Evolutionary conservation across 1,140 invertebrate genomes (phyloP).

Genomic region (Euglossa dilemma): DNA sequence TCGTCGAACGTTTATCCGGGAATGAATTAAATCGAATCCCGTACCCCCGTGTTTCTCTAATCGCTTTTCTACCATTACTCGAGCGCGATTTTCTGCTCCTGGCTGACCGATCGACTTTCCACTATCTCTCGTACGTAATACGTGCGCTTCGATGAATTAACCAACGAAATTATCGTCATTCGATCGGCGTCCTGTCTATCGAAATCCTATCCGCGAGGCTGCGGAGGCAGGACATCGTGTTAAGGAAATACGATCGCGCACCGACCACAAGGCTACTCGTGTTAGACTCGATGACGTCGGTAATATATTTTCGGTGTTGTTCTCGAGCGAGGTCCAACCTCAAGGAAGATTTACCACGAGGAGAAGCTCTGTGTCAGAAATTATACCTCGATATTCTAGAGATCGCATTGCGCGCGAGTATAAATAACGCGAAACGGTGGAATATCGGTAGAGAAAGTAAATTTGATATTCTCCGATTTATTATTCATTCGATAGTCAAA

Average conservation of each 20-base stretch:
- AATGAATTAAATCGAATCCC: too few species aligned
- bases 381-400: slow-evolving; percentile 33
- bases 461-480: too few species aligned
- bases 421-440: not conserved
- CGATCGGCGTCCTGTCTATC: not conserved
- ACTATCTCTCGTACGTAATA: not conserved
- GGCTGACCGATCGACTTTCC: not conserved
- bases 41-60: too few species aligned
- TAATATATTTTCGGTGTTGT: slow-evolving; percentile 70
- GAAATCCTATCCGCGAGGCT: not conserved
- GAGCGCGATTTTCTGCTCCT: not conserved
- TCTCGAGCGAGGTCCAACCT: not conserved
- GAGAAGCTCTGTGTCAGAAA: slow-evolving; percentile 38
- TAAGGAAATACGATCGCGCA: slow-evolving; percentile 71
- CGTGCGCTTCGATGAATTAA: not conserved
- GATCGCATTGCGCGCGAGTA: not conserved
- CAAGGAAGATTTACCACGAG: slow-evolving; percentile 30
- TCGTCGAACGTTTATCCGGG: too few species aligned
- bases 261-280: slow-evolving; percentile 65
- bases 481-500: too few species aligned
- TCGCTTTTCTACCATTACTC: not conserved
- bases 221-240: slow-evolving; percentile 6
- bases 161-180: slow-evolving; percentile 13
- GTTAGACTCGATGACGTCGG: slow-evolving; percentile 63
- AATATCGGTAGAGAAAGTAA: not conserved